Conservation (phyloP, 2,113 vertebrate genomes). For the Trematocara nigrifrons region DNA sequence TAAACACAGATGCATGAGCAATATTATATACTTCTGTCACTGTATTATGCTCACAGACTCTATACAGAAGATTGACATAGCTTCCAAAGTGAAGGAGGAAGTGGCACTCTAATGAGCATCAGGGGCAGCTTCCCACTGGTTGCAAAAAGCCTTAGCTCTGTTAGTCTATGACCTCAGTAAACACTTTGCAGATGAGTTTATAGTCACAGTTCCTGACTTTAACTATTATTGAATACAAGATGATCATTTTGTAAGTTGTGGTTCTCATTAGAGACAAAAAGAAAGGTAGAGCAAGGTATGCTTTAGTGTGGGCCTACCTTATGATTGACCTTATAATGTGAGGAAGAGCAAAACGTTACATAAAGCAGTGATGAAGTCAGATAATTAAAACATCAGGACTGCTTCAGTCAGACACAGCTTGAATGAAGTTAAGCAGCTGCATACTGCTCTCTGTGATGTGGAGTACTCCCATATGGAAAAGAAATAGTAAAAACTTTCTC, state of each 20-base stretch:
- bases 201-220: not conserved
- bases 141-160: not conserved
- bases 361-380: not conserved
- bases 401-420: not conserved
- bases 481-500: no score
- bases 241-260: not conserved
- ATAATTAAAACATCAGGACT: not conserved
- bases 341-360: not conserved
- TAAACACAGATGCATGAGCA: not conserved
- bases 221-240: not conserved
- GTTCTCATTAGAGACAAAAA: not conserved
- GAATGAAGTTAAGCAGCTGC: not conserved
- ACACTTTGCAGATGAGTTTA: accelerated
- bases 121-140: not conserved
- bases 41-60: not conserved
- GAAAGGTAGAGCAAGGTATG: not conserved
- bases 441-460: not conserved
- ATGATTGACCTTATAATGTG: not conserved
- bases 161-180: not conserved
- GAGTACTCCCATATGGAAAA: no score
- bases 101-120: not conserved
- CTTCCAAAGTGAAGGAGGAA: not conserved
- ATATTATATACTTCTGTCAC: not conserved
- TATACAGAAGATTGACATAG: not conserved
- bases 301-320: not conserved